Base-by-base conservation (phyloP, 2,113 vertebrate genomes). In the Bettongia penicillata region DNA sequence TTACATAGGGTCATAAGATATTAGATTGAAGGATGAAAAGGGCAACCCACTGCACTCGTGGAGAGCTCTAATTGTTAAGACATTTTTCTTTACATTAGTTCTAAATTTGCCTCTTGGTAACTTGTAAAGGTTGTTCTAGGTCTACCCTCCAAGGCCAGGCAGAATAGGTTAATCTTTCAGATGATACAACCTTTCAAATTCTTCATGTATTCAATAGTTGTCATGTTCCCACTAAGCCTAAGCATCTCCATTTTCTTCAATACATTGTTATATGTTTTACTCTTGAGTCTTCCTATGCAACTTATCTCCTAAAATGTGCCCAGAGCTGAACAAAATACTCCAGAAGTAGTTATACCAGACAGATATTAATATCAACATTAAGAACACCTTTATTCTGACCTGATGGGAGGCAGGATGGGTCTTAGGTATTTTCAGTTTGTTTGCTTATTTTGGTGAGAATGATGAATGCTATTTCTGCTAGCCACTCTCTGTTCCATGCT, bases 401-500 rank as follows among this genome's bases (percentile, higher is more conserved):
- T 84, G 7, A 84, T 23, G 37, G 43, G 37, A 43, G 2, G 68
- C 37, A 84, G 68, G n/a, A 84, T 84, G 16, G 16, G n/a, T 84
- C 19, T 43, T 23, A 43, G n/a, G 6, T 84, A 1, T 23, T 77
- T 77, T 84, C 37, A 3, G 28, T 28, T 28, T 28, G 9, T 68
- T 37, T 68, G 57, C 10, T 28, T 31, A 12, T 93, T 84, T 95
- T 91, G 68, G n/a, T 23, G 90, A 92, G 23, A 55, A 12, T 94
- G 95, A 22, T 93, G 94, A 93, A 55, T 93, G 6, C 92, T 19
- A 93, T 28, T 93, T 8, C 77, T 84, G 91, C 51, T 91, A 48
- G 48, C 48, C 48, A 95, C 51, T 52, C 91, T 0, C 55, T 96
- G 90, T 92, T 26, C 50, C 96, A 91, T 95, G 14, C 53, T 96